phyloP scores from a whole-genome alignment of 1,140 invertebrate genomes.

The Drosophila chauvacae region DNA sequence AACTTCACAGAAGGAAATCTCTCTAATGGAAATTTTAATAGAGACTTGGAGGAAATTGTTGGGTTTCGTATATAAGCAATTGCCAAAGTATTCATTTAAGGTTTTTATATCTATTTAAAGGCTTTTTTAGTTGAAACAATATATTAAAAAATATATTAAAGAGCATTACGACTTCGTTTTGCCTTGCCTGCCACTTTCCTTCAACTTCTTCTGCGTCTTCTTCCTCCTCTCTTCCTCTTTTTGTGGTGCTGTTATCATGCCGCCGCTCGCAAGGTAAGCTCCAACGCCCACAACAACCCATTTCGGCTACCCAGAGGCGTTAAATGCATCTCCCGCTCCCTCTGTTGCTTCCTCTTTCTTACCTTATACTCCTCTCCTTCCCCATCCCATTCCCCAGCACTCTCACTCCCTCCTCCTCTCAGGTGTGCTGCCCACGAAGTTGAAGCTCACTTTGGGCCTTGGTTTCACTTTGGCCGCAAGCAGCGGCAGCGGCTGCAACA shows the following conservation, averaged over 20 bases:
- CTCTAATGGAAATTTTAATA: no score
- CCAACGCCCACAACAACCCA: constrained; percentile 58
- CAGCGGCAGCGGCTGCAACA: background rate
- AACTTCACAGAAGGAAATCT: background rate
- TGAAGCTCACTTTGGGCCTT: constrained; percentile 41
- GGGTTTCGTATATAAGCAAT: background rate
- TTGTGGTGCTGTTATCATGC: constrained; percentile 44
- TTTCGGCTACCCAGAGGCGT: constrained; percentile 50
- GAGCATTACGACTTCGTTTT: constrained; percentile 17
- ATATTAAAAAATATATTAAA: background rate
- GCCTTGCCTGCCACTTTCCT: background rate
- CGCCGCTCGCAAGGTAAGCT: constrained; percentile 47
- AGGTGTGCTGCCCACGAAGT: constrained; percentile 43
- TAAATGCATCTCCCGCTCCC: constrained; percentile 44
- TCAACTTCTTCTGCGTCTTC: background rate
- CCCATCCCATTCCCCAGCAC: background rate
- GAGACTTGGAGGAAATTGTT: background rate
- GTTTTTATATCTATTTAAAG: background rate
- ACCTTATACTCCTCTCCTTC: background rate
- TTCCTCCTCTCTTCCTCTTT: background rate
- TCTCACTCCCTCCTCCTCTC: constrained; percentile 7
- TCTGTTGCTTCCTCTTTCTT: background rate
- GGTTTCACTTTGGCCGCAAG: constrained; percentile 39
- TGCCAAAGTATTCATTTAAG: background rate
- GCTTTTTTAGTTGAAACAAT: background rate